Conservation (phyloP, 2,797 vertebrate species). For the Smutsia temminckii region DNA sequence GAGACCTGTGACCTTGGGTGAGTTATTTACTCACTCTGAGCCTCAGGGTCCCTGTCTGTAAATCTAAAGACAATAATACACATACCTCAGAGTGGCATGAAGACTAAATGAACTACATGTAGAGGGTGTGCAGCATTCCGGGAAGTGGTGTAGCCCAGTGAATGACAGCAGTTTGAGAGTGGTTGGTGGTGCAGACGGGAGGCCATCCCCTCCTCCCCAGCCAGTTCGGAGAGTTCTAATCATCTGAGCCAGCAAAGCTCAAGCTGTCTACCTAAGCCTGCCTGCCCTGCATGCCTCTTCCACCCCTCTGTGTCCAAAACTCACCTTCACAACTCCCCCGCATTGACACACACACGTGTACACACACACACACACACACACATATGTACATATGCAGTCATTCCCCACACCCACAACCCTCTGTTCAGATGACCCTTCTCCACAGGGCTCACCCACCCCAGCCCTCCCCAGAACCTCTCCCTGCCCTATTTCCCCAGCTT, state of each 20-base stretch:
- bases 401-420: background rate
- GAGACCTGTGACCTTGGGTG: background rate
- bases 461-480: fast-evolving
- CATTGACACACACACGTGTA: fast-evolving
- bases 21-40: background rate
- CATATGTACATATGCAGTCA: background rate
- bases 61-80: fast-evolving
- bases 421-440: background rate
- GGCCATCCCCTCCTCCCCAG: fast-evolving
- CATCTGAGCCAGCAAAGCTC: background rate
- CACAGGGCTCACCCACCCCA: background rate
- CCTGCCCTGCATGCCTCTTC: no score
- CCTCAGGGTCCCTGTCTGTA: background rate
- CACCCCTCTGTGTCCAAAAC: fast-evolving
- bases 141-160: fast-evolving
- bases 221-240: background rate
- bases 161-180: fast-evolving
- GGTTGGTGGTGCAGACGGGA: fast-evolving
- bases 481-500: background rate
- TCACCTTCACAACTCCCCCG: fast-evolving
- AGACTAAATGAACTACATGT: fast-evolving
- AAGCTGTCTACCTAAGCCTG: fast-evolving
- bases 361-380: background rate
- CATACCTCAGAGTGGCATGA: fast-evolving
- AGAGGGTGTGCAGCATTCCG: fast-evolving